A percentile compares a stretch with the other conserved stretches of the same genome.
phyloP scores from a whole-genome alignment of 2,797 vertebrate species.

The Corythornis leucogaster region DNA sequence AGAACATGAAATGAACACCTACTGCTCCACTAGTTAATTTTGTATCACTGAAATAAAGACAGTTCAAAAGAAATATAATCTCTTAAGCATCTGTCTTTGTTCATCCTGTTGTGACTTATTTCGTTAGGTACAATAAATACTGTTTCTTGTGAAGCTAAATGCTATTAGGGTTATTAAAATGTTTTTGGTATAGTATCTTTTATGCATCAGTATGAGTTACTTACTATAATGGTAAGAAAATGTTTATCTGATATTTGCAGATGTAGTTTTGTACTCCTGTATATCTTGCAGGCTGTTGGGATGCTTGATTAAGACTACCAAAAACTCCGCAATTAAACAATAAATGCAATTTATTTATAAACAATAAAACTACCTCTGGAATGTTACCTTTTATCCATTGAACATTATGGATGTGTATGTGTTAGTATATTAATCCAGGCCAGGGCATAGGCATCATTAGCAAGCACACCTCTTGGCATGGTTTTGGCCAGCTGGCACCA shows the following conservation, averaged over 20 bases:
- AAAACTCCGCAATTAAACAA: background rate
- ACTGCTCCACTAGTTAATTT: conserved; percentile 48
- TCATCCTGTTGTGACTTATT: conserved; percentile 16
- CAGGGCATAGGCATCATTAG: background rate
- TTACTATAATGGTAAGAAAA: background rate
- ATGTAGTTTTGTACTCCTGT: background rate
- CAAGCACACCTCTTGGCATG: background rate
- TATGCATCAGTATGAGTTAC: background rate
- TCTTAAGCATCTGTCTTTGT: conserved; percentile 18
- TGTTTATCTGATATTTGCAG: background rate
- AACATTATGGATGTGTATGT: background rate
- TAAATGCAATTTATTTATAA: background rate
- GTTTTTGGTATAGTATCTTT: background rate
- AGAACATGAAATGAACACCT: conserved; percentile 39
- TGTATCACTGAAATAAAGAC: conserved; percentile 40
- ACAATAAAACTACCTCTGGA: background rate
- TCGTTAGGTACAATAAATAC: background rate
- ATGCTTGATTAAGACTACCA: background rate
- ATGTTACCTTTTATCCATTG: background rate
- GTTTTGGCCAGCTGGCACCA: background rate
- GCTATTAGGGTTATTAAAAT: background rate
- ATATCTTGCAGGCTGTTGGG: background rate
- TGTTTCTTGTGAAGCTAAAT: background rate
- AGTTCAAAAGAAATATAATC: conserved; percentile 43
- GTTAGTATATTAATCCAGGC: background rate